Conservation (phyloP, 2,797 vertebrate genomes). For the Urophycis tenuis region DNA sequence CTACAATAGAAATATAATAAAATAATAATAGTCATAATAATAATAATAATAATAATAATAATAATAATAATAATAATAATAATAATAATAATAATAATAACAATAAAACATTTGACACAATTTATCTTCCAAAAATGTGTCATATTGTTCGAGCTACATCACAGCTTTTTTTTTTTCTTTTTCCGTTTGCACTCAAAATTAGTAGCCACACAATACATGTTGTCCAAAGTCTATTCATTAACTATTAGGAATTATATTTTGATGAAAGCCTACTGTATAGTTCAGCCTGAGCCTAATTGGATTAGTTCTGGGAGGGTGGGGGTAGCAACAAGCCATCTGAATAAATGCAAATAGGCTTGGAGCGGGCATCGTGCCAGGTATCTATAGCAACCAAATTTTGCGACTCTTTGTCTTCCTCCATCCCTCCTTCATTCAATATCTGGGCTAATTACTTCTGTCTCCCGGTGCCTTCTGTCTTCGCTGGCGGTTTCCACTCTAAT, state of each 20-base stretch:
- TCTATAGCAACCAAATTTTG: constrained; percentile 70
- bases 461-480: constrained; percentile 40
- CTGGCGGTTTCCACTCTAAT: background rate
- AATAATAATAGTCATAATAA: background rate
- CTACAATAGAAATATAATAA: background rate
- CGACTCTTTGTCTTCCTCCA: constrained; percentile 44
- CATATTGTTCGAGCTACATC: background rate
- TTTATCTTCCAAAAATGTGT: background rate
- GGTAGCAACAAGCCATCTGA: constrained; percentile 53
- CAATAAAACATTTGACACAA: background rate
- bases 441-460: constrained; percentile 45
- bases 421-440: constrained; percentile 51
- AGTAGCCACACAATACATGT: background rate
- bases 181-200: background rate
- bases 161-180: background rate
- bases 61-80: background rate
- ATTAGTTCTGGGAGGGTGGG: background rate
- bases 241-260: background rate
- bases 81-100: background rate
- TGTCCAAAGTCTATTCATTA: background rate
- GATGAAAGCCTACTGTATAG: background rate
- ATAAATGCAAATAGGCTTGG: constrained; percentile 66
- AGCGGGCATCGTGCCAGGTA: constrained; percentile 66
- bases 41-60: background rate
- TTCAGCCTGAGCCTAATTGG: background rate